Base-by-base conservation (phyloP, 2,888 invertebrate genomes). In the Xanthia icteritia region DNA sequence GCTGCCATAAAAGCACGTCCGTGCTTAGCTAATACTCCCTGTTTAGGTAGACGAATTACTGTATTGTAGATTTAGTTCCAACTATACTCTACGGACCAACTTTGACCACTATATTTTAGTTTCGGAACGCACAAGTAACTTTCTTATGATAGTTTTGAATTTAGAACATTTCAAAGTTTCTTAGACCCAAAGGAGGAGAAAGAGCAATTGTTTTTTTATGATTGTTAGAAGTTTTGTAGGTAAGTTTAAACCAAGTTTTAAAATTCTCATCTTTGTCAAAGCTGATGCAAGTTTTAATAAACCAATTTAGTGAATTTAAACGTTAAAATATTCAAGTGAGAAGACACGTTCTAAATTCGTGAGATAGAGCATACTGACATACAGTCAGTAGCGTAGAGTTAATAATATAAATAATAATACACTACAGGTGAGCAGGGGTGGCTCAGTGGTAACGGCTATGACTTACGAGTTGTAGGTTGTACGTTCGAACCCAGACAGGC, bases 251-350 rank as follows among this genome's bases (percentile, higher is more conserved):
- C n/a, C 11, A 56, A 56, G 17, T 39, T 56, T n/a, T 45, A n/a
- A 76, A 76, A 51, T 64, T 17, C 51, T n/a, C 5, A 5, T 1
- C 31, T 54, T 3, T 31, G 8, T 36, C 23, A 36, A 54, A 48
- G 36, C 17, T 54, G 17, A 64, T 36, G 56, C 6, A 79, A 73
- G 20, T 63, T 63, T 66, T 56, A 48, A 73, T 48, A 6, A 51
- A 78, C 27, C 17, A 65, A 45, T 65, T 79, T 60, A 3, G 51
- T 75, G 36, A 74, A 79, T 61, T 66, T 31, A 23, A 51, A 66
- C n/a, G 39, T 31, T 79, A n/a, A 54, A 75, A 69, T 80, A 66
- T 70, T 8, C 11, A 31, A 72, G 39, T 48, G n/a, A 56, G 6
- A 31, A n/a, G 51, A 73, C 36, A 63, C 36, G n/a, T n/a, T n/a